phyloP scores from a whole-genome alignment of 1,140 invertebrate species.

The Coptotermes formosanus region DNA sequence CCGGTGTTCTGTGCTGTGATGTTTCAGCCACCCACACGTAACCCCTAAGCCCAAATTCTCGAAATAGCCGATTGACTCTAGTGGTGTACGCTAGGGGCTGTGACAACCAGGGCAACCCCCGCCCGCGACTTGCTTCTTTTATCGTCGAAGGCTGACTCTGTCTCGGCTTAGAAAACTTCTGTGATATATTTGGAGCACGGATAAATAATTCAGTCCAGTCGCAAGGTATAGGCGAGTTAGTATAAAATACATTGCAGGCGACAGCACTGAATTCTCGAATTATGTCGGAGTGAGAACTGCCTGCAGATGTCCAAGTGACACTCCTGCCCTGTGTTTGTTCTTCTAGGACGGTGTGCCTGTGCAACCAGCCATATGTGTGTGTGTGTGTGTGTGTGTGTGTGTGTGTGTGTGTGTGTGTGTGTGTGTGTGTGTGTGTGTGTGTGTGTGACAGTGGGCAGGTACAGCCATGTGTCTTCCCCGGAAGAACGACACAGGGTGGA shows the following conservation, averaged over 20 bases:
- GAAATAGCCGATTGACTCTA: no score
- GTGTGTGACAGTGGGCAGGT: no score
- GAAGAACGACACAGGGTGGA: no score
- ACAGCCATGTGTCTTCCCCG: no score
- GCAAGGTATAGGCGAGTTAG: background rate
- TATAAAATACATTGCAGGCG: background rate
- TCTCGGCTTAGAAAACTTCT: background rate
- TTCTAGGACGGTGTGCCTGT: no score
- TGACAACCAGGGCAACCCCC: background rate
- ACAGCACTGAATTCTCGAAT: background rate
- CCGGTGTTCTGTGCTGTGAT: no score
- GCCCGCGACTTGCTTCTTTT: background rate
- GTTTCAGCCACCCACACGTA: no score
- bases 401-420: no score
- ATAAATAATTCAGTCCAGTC: constrained; percentile 6
- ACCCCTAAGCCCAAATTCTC: no score
- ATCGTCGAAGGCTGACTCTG: background rate
- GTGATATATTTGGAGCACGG: background rate
- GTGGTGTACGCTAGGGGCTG: background rate
- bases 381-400: no score
- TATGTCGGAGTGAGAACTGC: background rate
- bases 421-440: no score
- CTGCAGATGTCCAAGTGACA: background rate
- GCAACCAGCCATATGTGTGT: no score
- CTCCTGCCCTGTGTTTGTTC: background rate